Conservation (phyloP, 2,113 vertebrate species). For the Gasterosteus nipponicus region DNA sequence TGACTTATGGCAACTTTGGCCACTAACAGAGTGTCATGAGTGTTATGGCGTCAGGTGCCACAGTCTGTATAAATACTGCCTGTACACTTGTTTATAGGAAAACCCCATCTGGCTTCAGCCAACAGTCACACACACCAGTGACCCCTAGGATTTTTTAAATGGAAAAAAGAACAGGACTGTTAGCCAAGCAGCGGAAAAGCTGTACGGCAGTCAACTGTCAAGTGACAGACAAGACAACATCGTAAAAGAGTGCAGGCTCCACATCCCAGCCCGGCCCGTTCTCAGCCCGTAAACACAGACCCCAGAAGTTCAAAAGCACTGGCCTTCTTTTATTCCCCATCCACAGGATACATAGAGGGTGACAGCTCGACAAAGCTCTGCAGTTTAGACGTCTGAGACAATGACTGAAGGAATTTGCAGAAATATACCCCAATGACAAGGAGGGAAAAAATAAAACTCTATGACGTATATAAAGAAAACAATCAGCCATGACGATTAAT, state of each 20-base stretch:
- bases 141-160: constrained; percentile 91
- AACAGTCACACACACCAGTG: constrained; percentile 89
- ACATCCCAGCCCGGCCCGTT: constrained; percentile 61
- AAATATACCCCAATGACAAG: background rate
- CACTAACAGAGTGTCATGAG: constrained; percentile 97
- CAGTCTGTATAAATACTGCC: constrained; percentile 95
- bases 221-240: constrained; percentile 92
- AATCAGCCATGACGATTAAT: constrained; percentile 30
- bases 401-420: constrained; percentile 28
- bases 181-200: constrained; percentile 89
- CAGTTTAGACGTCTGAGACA: constrained; percentile 41
- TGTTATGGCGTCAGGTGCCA: constrained; percentile 99
- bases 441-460: background rate
- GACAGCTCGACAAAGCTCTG: constrained; percentile 31
- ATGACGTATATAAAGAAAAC: constrained; percentile 33
- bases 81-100: constrained; percentile 99
- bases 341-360: constrained; percentile 66
- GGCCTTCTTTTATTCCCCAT: constrained; percentile 61
- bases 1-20: constrained; percentile 99
- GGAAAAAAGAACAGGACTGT: constrained; percentile 99
- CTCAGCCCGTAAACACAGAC: constrained; percentile 77
- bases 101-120: constrained; percentile 95
- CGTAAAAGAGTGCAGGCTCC: constrained; percentile 84
- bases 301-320: constrained; percentile 67
- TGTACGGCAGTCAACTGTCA: constrained; percentile 88